Base-by-base conservation (phyloP, 2,797 vertebrate species). In the Novumbra hubbsi region DNA sequence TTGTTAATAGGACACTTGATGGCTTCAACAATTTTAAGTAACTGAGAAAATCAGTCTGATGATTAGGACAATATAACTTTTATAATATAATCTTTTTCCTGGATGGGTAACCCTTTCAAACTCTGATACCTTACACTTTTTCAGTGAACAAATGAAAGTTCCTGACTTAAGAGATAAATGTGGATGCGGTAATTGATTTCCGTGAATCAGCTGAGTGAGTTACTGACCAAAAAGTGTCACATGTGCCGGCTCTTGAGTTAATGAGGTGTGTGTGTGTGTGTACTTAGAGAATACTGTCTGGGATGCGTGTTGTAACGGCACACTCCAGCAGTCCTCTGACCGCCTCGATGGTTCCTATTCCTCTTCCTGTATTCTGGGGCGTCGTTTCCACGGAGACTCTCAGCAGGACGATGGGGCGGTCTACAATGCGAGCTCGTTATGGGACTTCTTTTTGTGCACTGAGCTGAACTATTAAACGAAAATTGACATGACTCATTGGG, bases 151-250 rank as follows among this genome's bases (percentile, higher is more conserved):
- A 21, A 9, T 57, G 2, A 21, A 57, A 24, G 8, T 3, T 57
- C 21, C 55, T 2, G n/a, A 3, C 8, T 19, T n/a, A 50, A 45
- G 9, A 11, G 9, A 45, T 6, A 17, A 21, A 48, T 50, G 63
- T 55, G 78, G 78, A 72, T 48, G 41, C 78, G 71, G 73, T 89
- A 87, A 90, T 90, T 87, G 86, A 84, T 70, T 76, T 79, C 74
- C 88, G 87, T 84, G 78, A 88, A 74, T 81, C 27, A 65, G 60
- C 76, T 85, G 80, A 83, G 87, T 68, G 73, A 80, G 30, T 60
- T 24, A 63, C 80, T 84, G 85, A 86, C 76, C 74, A 32, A 63
- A 78, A 81, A 85, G 82, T 14, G n/a, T 27, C 55, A 24, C 1
- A 45, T 45, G 9, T n/a, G 19, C 77, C 77, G 68, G 73, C 69